Evolutionary conservation across 2,113 vertebrate genomes (phyloP).

Genomic region (Pterocles orientalis): DNA sequence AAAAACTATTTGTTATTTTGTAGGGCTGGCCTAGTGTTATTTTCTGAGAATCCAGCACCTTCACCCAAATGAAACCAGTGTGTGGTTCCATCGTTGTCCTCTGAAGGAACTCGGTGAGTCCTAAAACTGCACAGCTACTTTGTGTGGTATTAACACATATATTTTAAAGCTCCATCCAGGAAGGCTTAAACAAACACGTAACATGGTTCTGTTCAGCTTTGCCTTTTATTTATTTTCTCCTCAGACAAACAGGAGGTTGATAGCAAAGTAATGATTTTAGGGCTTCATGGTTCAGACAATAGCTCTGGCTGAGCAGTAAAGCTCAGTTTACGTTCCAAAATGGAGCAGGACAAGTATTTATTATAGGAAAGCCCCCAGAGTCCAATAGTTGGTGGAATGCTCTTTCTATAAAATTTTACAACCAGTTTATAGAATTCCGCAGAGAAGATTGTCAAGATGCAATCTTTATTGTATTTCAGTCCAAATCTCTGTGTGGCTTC

Average conservation of each 20-base stretch:
- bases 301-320: background rate
- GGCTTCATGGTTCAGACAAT: background rate
- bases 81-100: background rate
- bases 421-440: background rate
- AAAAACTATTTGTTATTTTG: background rate
- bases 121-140: background rate
- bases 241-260: background rate
- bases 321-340: background rate
- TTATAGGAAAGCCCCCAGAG: conserved; percentile 1
- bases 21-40: background rate
- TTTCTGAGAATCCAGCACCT: background rate
- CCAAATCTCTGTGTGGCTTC: conserved; percentile 3
- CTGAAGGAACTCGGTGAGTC: background rate
- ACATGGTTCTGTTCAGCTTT: background rate
- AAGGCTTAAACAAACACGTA: background rate
- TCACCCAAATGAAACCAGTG: background rate
- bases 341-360: conserved; percentile 33
- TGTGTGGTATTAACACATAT: background rate
- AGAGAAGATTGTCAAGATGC: conserved; percentile 10
- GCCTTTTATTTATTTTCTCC: background rate
- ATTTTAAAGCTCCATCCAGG: background rate
- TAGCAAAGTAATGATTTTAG: background rate
- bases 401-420: conserved; percentile 42
- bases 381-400: background rate
- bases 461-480: background rate